These are phyloP conservation scores for Tricholaema leucomelas DNA, from an alignment of 2,113 vertebrate genomes.

Conservation along the genomic window DNA sequence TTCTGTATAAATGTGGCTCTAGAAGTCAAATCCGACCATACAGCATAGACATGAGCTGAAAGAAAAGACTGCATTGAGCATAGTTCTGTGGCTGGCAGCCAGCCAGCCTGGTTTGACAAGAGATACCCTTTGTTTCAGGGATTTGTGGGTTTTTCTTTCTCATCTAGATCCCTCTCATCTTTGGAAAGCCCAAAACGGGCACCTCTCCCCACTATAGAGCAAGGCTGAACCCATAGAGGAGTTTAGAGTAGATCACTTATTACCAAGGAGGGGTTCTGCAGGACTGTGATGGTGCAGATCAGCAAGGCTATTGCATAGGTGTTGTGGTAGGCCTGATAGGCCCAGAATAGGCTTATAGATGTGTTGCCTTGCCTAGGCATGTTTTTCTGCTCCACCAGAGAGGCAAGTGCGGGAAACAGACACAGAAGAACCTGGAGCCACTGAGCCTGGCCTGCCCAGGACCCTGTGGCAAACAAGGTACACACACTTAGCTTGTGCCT, in stretches of 20 bases:
- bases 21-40: not conserved
- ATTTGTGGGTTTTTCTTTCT: not conserved
- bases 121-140: not conserved
- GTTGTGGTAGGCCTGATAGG: too few relatives aligned
- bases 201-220: not conserved
- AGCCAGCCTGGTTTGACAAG: not conserved
- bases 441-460: too few relatives aligned
- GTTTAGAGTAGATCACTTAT: not conserved
- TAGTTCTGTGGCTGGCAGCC: not conserved
- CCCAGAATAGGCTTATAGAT: too few relatives aligned
- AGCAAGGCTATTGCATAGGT: not conserved
- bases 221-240: not conserved
- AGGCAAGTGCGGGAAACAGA: too few relatives aligned
- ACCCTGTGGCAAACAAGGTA: too few relatives aligned
- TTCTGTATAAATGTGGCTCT: not conserved
- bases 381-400: too few relatives aligned
- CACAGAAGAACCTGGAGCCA: too few relatives aligned
- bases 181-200: not conserved
- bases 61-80: not conserved
- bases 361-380: too few relatives aligned
- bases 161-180: not conserved
- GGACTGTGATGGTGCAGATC: not conserved
- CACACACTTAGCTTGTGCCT: too few relatives aligned
- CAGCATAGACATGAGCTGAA: not conserved
- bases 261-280: not conserved